Conservation (phyloP, 1,140 invertebrate species). For the Grapholita molesta region DNA sequence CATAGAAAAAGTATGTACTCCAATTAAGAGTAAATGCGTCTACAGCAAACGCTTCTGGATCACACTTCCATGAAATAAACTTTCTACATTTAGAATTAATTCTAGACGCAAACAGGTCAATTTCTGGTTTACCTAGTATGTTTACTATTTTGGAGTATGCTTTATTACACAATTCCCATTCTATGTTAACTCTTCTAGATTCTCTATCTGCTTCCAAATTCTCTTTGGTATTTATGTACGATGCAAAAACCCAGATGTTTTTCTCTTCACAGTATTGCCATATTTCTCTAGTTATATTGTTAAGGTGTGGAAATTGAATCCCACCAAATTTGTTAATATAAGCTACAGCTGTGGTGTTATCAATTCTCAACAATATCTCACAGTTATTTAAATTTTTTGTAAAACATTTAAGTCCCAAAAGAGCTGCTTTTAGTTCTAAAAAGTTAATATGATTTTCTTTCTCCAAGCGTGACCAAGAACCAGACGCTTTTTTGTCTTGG, state of each 20-base stretch:
- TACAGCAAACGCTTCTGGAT: constrained; percentile 22
- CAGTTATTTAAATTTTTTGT: background rate
- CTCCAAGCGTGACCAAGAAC: background rate
- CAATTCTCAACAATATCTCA: background rate
- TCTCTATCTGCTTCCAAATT: constrained; percentile 32
- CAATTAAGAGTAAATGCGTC: constrained; percentile 35
- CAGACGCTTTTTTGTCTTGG: background rate
- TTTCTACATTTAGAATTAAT: constrained; percentile 37
- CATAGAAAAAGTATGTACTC: background rate
- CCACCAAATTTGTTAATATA: too few relatives aligned
- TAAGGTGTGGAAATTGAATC: too few relatives aligned
- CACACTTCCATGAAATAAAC: constrained; percentile 23
- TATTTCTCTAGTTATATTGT: too few relatives aligned
- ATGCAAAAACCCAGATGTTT: too few relatives aligned
- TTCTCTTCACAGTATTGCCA: too few relatives aligned
- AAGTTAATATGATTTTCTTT: background rate
- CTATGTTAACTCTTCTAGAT: constrained; percentile 16
- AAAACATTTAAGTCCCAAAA: background rate
- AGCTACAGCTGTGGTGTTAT: background rate
- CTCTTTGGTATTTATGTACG: constrained; percentile 28
- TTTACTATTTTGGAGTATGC: constrained; percentile 22
- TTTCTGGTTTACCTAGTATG: constrained; percentile 19
- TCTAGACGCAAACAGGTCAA: constrained; percentile 36
- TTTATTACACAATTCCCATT: constrained; percentile 20
- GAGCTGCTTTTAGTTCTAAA: background rate